phyloP scores from a whole-genome alignment of 23 tunicate genomes.

The Pegea sp. region DNA sequence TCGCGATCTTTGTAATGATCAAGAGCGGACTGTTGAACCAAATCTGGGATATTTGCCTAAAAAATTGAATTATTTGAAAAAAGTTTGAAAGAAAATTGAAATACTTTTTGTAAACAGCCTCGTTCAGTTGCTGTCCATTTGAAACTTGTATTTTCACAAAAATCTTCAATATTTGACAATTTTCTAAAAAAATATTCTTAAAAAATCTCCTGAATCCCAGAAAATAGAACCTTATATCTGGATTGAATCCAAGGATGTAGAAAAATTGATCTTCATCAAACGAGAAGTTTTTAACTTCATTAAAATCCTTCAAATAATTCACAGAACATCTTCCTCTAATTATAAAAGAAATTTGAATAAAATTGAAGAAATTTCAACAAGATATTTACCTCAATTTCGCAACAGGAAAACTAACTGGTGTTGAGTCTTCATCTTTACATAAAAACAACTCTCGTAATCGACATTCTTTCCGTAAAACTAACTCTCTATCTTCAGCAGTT shows the following conservation, averaged over 20 bases:
- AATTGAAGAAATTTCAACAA: neutral
- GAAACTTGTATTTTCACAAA: conserved; percentile 70
- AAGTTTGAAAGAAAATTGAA: neutral
- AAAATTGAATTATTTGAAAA: conserved; percentile 2
- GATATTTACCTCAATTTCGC: conserved; percentile 18
- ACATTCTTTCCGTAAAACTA: conserved; percentile 14
- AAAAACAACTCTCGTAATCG: conserved; percentile 64
- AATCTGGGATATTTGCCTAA: conserved; percentile 50
- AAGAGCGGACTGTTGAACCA: conserved; percentile 8
- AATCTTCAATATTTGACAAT: neutral
- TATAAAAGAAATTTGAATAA: neutral
- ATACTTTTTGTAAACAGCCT: conserved; percentile 71
- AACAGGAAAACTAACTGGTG: conserved; percentile 39
- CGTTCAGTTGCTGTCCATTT: conserved; percentile 90
- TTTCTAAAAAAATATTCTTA: no score
- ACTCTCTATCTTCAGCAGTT: conserved; percentile 21
- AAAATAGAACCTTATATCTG: conserved; percentile 81
- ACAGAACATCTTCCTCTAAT: conserved; percentile 67
- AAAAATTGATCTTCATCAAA: conserved; percentile 60
- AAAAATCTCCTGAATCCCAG: no score
- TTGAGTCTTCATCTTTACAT: conserved; percentile 39
- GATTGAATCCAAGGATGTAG: conserved; percentile 76
- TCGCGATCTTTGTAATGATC: conserved; percentile 11
- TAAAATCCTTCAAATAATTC: conserved; percentile 14
- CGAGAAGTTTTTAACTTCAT: conserved; percentile 31